Conservation (phyloP, 2,113 vertebrate species). For the Aviceda subcristata region DNA sequence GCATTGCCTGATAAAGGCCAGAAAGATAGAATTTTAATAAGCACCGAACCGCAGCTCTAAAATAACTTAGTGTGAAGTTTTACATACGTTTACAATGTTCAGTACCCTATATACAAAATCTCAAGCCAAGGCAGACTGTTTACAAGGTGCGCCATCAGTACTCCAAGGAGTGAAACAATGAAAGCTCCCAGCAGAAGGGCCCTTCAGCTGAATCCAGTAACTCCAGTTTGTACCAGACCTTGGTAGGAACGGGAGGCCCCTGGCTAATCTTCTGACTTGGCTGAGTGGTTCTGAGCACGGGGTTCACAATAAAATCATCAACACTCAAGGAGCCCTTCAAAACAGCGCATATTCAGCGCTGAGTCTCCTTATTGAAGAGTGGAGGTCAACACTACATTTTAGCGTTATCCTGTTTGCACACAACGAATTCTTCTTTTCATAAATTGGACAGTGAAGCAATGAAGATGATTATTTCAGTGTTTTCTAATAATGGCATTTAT, state of each 20-base stretch:
- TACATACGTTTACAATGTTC: conserved; percentile 53
- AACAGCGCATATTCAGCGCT: not conserved
- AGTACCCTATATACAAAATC: conserved; percentile 17
- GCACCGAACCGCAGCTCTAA: not conserved
- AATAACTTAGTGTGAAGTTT: conserved; percentile 26
- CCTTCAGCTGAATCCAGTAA: conserved; percentile 45
- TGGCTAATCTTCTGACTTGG: conserved; percentile 52
- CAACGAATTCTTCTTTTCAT: not conserved
- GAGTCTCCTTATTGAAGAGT: not conserved
- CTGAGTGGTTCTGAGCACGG: conserved; percentile 47
- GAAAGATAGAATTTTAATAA: conserved; percentile 58
- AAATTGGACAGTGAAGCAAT: not conserved
- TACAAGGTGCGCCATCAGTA: conserved; percentile 35
- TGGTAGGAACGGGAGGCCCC: not conserved
- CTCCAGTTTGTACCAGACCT: conserved; percentile 18
- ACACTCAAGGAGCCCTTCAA: conserved; percentile 18
- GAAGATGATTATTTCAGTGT: not conserved
- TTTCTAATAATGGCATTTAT: not conserved
- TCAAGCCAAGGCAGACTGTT: conserved; percentile 48
- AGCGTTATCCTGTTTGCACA: not conserved
- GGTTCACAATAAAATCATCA: conserved; percentile 51
- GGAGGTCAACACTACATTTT: not conserved
- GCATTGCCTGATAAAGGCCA: conserved; percentile 3
- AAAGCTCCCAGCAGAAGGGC: not conserved
- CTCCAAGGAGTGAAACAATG: conserved; percentile 39